Conservation (phyloP, 2,113 vertebrate genomes). For the Neolamprologus cancellatus region DNA sequence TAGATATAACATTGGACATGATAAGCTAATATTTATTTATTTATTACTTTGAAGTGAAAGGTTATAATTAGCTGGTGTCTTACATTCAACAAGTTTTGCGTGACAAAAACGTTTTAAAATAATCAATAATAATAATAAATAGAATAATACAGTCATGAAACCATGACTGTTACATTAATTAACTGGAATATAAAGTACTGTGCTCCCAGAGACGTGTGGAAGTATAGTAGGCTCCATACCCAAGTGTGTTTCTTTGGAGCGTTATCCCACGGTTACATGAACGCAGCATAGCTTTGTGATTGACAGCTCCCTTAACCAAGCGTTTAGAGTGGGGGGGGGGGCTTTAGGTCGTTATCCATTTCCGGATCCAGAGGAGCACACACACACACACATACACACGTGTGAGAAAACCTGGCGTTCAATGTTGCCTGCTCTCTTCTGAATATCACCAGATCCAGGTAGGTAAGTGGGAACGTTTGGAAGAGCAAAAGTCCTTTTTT, state of each 20-base stretch:
- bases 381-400: not conserved
- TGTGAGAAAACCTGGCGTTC: not conserved
- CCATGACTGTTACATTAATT: not conserved
- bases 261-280: rapidly evolving
- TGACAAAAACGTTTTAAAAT: not conserved
- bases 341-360: not conserved
- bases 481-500: rapidly evolving
- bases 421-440: not conserved
- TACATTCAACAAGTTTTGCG: not conserved
- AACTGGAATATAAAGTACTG: not conserved
- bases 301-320: not conserved
- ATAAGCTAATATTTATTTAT: not conserved
- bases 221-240: not conserved
- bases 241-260: not conserved
- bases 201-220: not conserved
- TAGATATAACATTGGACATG: not conserved
- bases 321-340: not conserved
- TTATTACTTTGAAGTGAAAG: not conserved
- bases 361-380: constrained; percentile 21
- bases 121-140: not conserved
- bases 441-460: not conserved
- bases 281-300: not conserved
- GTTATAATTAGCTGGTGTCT: not conserved
- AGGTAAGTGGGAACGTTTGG: not conserved
- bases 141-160: not conserved